Evolutionary conservation across 2,888 invertebrate genomes (phyloP), one percentile per base, ranked within the genome.

Genomic region (Aspidiotus destructor): DNA sequence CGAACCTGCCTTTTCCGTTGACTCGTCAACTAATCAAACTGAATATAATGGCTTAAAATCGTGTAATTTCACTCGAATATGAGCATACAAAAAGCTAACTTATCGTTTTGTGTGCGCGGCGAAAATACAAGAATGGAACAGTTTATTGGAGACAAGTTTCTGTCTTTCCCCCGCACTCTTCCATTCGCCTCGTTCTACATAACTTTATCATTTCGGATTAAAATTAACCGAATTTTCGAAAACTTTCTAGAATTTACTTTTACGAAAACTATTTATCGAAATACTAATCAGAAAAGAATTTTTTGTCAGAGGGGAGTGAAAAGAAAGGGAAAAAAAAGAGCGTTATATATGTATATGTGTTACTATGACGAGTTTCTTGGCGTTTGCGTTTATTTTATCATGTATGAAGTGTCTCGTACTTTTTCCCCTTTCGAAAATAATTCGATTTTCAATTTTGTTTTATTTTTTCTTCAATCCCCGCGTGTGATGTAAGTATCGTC

Each of bases 181-280:
- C 42, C 67, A 58, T 67, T 44, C 52, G 44, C 42, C n/a, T 42
- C 40, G 58, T 55, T 16, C 55, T 28, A 28, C 28, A 48, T 58
- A 67, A 67, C 61, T 61, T 61, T 61, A 28, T 67, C 67, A 67
- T 67, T 67, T 48, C 67, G 60, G 67, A 67, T 60, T 57, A 58
- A 67, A 67, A 67, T 67, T 67, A 67, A 67, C 44, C 44, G 58
- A 41, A 67, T 67, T 58, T 67, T 67, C 58, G 48, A 44, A 67
- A 67, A 67, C 67, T 67, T 67, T 65, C 58, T 8, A 58, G 44
- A 44, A 44, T 67, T 67, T 52, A 60, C 67, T 67, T 67, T 17
- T 28, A 60, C 58, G 28, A 40, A 67, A 67, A 67, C 67, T 67
- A 60, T 67, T 67, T 58, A 58, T 67, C 60, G 67, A 67, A 67